Evolutionary conservation across 2,888 invertebrate genomes (phyloP).

Genomic region (Monopis laevigella): DNA sequence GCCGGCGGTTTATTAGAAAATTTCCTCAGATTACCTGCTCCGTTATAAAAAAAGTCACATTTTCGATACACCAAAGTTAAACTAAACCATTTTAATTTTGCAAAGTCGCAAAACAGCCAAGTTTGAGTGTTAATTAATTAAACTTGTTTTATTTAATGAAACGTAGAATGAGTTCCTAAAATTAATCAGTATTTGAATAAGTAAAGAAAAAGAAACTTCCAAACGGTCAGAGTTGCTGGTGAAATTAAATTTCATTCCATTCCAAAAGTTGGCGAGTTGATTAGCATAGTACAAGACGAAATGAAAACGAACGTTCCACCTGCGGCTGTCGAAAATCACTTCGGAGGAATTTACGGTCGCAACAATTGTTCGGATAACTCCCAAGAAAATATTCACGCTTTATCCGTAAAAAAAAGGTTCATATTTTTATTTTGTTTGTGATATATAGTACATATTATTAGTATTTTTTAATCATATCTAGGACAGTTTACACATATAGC

Average conservation of each 20-base stretch:
- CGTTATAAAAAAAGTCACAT: slow-evolving; percentile 12
- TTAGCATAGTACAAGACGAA: slow-evolving; percentile 54
- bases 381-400: too few relatives aligned
- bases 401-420: too few relatives aligned
- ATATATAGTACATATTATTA: too few relatives aligned
- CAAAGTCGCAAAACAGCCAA: slow-evolving; percentile 33
- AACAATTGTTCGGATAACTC: too few relatives aligned
- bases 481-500: too few relatives aligned
- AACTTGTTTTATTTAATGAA: slow-evolving; percentile 56
- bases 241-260: slow-evolving; percentile 56
- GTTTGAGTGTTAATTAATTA: slow-evolving; percentile 53
- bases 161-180: slow-evolving; percentile 50
- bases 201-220: slow-evolving; percentile 45
- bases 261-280: slow-evolving; percentile 36
- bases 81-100: slow-evolving; percentile 29
- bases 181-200: slow-evolving; percentile 56
- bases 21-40: slow-evolving; percentile 4
- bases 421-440: too few relatives aligned
- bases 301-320: slow-evolving; percentile 39
- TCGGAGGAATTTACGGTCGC: too few relatives aligned
- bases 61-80: slow-evolving; percentile 17
- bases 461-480: too few relatives aligned
- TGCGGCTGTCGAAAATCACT: slow-evolving; percentile 18
- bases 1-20: slow-evolving; percentile 3
- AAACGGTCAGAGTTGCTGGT: slow-evolving; percentile 35